These are phyloP conservation scores for Rousettus leschenaultii DNA, from an alignment of 2,113 vertebrate species.

Conservation along the genomic window DNA sequence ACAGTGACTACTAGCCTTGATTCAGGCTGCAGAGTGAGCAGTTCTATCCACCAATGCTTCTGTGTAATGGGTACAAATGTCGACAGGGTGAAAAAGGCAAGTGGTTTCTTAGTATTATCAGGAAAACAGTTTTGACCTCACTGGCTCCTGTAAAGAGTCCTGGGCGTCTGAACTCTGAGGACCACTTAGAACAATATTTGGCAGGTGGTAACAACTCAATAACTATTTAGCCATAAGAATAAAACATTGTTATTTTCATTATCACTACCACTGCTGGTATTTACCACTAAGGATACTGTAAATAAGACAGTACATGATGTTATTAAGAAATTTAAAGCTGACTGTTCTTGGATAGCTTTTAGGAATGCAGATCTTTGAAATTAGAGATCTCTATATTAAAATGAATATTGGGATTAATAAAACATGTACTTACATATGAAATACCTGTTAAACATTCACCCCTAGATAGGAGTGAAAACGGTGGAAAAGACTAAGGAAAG, in stretches of 20 bases:
- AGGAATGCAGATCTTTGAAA: not conserved
- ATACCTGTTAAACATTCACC: not conserved
- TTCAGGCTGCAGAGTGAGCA: not conserved
- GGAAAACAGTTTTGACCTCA: slow-evolving; percentile 30
- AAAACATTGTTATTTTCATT: not conserved
- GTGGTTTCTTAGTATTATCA: not conserved
- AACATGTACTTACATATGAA: not conserved
- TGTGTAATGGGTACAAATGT: not conserved
- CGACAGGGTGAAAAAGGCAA: not conserved
- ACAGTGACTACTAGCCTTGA: not conserved
- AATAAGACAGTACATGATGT: not conserved
- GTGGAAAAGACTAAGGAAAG: not conserved
- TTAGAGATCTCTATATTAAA: not conserved
- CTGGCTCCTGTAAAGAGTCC: not conserved
- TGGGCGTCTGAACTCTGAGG: not conserved
- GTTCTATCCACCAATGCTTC: not conserved
- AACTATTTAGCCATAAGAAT: not conserved
- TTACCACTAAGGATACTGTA: not conserved
- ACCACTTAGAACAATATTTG: not conserved
- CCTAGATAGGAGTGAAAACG: not conserved
- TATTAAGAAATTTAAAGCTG: slow-evolving; percentile 5
- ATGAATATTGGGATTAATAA: not conserved
- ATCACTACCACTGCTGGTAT: not conserved
- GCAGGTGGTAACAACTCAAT: not conserved
- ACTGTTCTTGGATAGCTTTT: not conserved